Conservation (phyloP, 2,113 vertebrate species). For the Microtus pennsylvanicus region DNA sequence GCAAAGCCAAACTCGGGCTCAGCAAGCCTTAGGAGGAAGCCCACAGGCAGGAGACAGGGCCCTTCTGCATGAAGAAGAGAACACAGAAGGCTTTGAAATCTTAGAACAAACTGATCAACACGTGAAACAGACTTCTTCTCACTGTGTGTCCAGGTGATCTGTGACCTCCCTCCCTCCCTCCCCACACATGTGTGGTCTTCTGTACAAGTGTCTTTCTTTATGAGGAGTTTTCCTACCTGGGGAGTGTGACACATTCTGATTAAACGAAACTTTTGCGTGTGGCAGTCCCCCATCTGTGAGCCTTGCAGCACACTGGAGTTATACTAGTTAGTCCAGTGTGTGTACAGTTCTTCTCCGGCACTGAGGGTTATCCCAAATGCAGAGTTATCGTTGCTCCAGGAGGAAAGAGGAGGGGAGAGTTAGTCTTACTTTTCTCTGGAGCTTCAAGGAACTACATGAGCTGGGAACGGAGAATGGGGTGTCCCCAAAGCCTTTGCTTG, state of each 20-base stretch:
- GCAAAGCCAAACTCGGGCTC: conserved; percentile 2
- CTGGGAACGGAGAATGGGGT: neutral
- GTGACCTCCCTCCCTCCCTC: too few species aligned
- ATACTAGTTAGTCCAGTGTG: conserved; percentile 1
- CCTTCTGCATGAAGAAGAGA: neutral
- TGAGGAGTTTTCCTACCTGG: neutral
- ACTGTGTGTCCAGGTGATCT: neutral
- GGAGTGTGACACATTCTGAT: neutral
- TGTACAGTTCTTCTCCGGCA: neutral
- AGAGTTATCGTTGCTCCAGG: neutral
- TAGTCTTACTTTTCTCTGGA: neutral
- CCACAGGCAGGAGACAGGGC: neutral
- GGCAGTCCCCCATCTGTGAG: neutral
- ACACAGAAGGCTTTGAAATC: neutral
- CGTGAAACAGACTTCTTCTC: neutral
- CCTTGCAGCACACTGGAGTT: neutral
- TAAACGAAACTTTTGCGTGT: conserved; percentile 13
- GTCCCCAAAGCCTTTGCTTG: neutral
- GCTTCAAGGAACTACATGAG: neutral
- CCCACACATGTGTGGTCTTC: rapidly evolving
- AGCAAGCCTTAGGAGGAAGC: conserved; percentile 19
- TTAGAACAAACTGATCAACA: neutral
- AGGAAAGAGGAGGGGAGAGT: neutral
- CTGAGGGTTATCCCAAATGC: neutral
- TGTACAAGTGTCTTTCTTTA: neutral